These are phyloP conservation scores for Sphaerophoria taeniata DNA, from an alignment of 2,888 invertebrate species.

Conservation along the genomic window DNA sequence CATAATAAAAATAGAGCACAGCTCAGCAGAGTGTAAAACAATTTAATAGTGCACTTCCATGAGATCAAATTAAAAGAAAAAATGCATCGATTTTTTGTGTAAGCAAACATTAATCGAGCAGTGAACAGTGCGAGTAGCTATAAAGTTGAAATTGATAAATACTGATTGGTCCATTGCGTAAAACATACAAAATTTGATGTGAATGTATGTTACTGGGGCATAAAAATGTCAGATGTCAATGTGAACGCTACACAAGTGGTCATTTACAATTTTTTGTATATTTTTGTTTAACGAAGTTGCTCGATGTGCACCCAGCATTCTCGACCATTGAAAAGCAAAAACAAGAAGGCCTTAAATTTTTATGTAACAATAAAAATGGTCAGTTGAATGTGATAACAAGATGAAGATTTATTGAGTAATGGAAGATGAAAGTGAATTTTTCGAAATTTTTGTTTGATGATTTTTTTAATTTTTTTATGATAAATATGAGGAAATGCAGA, in stretches of 20 bases:
- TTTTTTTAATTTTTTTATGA: neutral
- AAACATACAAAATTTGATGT: neutral
- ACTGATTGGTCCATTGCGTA: conserved; percentile 45
- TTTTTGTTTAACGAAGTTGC: neutral
- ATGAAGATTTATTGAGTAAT: neutral
- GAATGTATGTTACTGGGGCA: conserved; percentile 44
- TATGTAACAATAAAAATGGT: neutral
- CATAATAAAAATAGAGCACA: neutral
- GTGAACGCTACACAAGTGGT: conserved; percentile 42
- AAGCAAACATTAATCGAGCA: neutral
- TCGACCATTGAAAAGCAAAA: conserved; percentile 11
- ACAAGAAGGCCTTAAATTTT: conserved; percentile 2
- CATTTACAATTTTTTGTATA: neutral
- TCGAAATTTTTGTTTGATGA: neutral
- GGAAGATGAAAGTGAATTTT: conserved; percentile 19
- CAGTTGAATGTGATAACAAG: conserved; percentile 19
- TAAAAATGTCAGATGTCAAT: conserved; percentile 49
- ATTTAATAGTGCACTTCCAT: conserved; percentile 12
- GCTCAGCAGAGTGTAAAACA: conserved; percentile 15
- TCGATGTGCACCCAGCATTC: neutral
- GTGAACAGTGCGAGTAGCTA: too few species aligned
- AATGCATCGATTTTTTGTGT: conserved; percentile 23
- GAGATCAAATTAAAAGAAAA: conserved; percentile 14
- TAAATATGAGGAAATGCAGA: neutral
- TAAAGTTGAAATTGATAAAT: conserved; percentile 34